phyloP scores from a whole-genome alignment of 2,888 invertebrate genomes.

The Oasisia sp. region DNA sequence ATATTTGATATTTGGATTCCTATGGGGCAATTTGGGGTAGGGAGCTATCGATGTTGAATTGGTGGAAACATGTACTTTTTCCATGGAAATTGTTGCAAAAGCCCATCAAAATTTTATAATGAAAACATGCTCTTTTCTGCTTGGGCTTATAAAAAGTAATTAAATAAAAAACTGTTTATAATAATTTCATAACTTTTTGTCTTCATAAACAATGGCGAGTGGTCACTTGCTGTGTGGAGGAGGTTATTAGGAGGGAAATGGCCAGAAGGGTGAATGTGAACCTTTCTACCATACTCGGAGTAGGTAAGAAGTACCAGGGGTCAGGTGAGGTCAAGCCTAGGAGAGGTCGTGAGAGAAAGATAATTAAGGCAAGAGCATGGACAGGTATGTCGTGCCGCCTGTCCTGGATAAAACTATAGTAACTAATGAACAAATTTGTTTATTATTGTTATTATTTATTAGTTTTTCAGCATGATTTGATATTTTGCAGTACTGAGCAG shows the following conservation, averaged over 20 bases:
- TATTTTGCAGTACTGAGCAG: too few species aligned
- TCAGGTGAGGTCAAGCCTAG: background rate
- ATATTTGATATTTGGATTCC: background rate
- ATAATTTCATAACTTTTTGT: background rate
- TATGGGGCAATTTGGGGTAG: conserved; percentile 6
- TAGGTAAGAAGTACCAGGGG: background rate
- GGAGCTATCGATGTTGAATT: background rate
- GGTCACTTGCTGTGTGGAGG: background rate
- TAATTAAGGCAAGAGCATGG: background rate
- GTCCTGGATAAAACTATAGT: background rate
- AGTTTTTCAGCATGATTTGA: too few species aligned
- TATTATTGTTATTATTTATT: too few species aligned
- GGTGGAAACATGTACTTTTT: background rate
- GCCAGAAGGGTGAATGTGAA: background rate
- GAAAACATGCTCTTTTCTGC: background rate
- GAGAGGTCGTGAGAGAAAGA: background rate
- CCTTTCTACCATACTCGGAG: background rate
- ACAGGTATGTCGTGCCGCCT: background rate
- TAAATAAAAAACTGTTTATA: background rate
- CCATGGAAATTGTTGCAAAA: conserved; percentile 14
- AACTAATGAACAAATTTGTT: too few species aligned
- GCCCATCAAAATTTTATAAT: background rate
- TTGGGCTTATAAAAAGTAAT: background rate
- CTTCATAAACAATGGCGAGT: background rate
- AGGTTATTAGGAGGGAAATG: background rate